phyloP scores from a whole-genome alignment of 2,113 vertebrate genomes.

The Pollimyrus isidori region DNA sequence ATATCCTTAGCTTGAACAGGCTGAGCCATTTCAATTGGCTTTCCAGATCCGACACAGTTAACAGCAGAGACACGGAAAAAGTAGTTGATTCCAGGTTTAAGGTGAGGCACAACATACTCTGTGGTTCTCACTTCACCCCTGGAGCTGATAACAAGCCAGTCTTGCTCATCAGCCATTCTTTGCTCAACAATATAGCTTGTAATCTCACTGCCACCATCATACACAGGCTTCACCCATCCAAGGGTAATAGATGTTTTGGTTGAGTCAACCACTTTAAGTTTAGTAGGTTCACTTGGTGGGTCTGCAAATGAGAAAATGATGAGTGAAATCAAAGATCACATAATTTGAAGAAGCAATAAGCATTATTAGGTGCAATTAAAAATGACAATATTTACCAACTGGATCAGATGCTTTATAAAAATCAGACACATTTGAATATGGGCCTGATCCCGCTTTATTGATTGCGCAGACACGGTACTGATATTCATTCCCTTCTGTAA shows the following conservation, averaged over 20 bases:
- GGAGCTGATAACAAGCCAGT: constrained; percentile 81
- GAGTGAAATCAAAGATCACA: not conserved
- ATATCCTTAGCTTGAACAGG: constrained; percentile 92
- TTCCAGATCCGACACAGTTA: constrained; percentile 83
- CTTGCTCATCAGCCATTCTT: constrained; percentile 76
- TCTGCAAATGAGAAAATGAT: constrained; percentile 59
- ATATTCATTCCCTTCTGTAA: constrained; percentile 82
- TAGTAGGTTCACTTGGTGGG: constrained; percentile 84
- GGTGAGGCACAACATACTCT: constrained; percentile 84
- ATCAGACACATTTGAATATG: constrained; percentile 84
- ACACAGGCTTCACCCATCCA: constrained; percentile 87
- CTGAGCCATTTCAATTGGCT: constrained; percentile 83
- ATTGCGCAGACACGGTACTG: constrained; percentile 87
- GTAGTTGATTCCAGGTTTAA: constrained; percentile 83
- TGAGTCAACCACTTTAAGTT: constrained; percentile 84
- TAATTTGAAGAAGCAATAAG: not conserved
- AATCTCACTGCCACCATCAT: constrained; percentile 88
- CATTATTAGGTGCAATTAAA: not conserved
- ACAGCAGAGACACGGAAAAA: constrained; percentile 89
- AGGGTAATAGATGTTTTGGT: constrained; percentile 94
- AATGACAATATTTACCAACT: constrained; percentile 65
- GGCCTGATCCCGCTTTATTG: constrained; percentile 89
- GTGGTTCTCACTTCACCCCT: constrained; percentile 83
- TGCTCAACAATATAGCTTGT: constrained; percentile 83
- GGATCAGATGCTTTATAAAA: constrained; percentile 89